A percentile compares a stretch with the other conserved stretches of the same genome.
These are phyloP conservation scores for Cynodonichthys magdalenae DNA, from an alignment of 2,797 vertebrate genomes.

Conservation along the genomic window DNA sequence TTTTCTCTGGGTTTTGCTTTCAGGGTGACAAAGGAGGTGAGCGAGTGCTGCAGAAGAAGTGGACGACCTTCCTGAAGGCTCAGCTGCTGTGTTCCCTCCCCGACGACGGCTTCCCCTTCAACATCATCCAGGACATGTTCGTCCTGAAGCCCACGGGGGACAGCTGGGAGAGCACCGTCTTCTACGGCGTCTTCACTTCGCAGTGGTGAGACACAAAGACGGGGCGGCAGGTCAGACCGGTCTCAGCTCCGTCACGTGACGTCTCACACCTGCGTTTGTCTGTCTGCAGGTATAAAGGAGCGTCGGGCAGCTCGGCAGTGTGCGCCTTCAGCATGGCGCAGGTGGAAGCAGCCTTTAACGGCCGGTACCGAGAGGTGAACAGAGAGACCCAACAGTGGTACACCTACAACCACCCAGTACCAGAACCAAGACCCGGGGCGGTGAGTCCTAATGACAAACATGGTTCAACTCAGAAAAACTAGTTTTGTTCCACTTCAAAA, in stretches of 20 bases:
- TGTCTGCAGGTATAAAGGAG: constrained; percentile 82
- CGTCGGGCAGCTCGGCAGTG: constrained; percentile 86
- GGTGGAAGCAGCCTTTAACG: constrained; percentile 85
- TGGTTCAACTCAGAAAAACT: background rate
- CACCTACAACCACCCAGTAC: constrained; percentile 86
- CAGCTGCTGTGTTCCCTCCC: constrained; percentile 91
- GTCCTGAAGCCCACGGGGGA: constrained; percentile 85
- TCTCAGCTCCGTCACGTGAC: constrained; percentile 1
- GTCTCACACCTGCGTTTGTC: background rate
- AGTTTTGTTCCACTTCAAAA: too few species aligned
- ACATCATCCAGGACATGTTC: constrained; percentile 92
- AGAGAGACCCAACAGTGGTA: constrained; percentile 94
- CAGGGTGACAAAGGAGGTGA: constrained; percentile 91
- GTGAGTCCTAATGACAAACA: constrained; percentile 70
- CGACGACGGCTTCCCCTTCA: constrained; percentile 92
- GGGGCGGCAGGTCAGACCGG: constrained; percentile 9
- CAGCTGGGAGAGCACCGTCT: constrained; percentile 85
- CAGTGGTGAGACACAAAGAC: constrained; percentile 84
- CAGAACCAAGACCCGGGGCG: constrained; percentile 88
- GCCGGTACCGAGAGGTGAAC: constrained; percentile 92
- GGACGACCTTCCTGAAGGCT: constrained; percentile 93
- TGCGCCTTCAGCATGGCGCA: constrained; percentile 90
- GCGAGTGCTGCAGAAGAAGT: constrained; percentile 91
- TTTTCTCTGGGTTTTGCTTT: constrained; percentile 8
- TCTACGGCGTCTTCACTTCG: constrained; percentile 93